These are phyloP conservation scores for Fratercula arctica DNA, from an alignment of 2,797 vertebrate genomes.

Conservation along the genomic window DNA sequence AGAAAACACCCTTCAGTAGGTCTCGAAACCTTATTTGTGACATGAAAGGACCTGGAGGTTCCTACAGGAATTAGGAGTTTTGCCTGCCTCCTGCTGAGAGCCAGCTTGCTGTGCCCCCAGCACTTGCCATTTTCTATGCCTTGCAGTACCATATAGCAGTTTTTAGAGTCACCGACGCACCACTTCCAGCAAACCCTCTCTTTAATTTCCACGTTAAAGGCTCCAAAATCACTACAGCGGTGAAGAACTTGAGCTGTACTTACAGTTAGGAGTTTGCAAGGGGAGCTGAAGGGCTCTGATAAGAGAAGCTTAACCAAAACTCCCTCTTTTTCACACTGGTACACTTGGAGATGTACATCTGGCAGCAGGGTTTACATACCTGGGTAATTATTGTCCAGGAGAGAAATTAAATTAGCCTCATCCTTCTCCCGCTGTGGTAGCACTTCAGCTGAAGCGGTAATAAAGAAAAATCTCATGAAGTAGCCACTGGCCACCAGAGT, in stretches of 20 bases:
- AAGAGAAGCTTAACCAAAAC: neutral
- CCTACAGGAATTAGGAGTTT: neutral
- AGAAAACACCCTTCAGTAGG: neutral
- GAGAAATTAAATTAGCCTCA: conserved; percentile 17
- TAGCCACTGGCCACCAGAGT: conserved; percentile 14
- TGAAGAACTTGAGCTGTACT: neutral
- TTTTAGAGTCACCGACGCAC: neutral
- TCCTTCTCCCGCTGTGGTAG: neutral
- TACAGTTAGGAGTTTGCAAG: neutral
- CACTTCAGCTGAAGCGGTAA: conserved; percentile 30
- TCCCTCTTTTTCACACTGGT: neutral
- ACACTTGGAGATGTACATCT: neutral
- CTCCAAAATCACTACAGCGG: neutral
- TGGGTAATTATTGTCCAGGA: neutral
- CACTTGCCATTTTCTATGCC: neutral
- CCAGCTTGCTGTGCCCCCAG: neutral
- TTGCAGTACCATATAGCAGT: neutral
- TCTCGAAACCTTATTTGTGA: neutral
- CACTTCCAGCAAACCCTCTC: neutral
- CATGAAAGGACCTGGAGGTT: neutral
- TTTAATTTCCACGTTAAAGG: neutral
- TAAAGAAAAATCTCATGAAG: conserved; percentile 37
- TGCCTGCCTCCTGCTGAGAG: neutral
- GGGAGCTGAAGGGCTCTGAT: neutral
- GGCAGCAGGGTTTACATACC: neutral